A percentile compares a stretch with the other conserved stretches of the same genome.
phyloP scores from a whole-genome alignment of 2,113 vertebrate species.

The Zeus faber region DNA sequence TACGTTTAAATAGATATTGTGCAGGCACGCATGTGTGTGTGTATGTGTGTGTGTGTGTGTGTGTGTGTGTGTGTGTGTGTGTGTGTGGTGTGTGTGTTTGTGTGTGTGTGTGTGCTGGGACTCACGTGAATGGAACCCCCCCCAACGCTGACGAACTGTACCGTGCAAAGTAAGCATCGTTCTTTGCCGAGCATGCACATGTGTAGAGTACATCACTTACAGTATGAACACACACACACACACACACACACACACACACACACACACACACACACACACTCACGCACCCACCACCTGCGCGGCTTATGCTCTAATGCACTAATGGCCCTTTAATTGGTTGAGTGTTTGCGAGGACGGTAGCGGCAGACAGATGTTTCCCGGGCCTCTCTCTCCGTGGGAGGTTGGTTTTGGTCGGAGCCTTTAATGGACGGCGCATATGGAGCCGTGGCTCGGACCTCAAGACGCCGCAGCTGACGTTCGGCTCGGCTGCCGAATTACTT shows the following conservation, averaged over 20 bases:
- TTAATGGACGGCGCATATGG: neutral
- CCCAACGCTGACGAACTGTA: neutral
- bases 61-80: neutral
- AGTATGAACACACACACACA: neutral
- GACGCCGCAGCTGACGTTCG: neutral
- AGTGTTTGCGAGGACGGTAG: neutral
- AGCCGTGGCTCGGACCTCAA: neutral
- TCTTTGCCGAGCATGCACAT: neutral
- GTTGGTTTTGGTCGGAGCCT: too few species aligned
- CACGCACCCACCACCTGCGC: neutral
- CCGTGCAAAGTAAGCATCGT: slow-evolving; percentile 9
- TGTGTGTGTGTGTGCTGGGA: neutral
- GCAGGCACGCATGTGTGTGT: neutral
- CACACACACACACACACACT: slow-evolving; percentile 1
- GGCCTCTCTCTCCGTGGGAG: neutral
- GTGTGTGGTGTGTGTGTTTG: slow-evolving; percentile 17
- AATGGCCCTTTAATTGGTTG: neutral
- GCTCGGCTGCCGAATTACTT: neutral
- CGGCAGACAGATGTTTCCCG: neutral
- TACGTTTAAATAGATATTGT: slow-evolving; percentile 10
- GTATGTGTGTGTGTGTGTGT: neutral
- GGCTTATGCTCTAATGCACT: neutral
- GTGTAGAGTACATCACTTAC: neutral
- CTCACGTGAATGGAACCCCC: too few species aligned
- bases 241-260: slow-evolving; percentile 30